Evolutionary conservation across 2,113 vertebrate genomes (phyloP).

Genomic region (Copsychus sechellarum): DNA sequence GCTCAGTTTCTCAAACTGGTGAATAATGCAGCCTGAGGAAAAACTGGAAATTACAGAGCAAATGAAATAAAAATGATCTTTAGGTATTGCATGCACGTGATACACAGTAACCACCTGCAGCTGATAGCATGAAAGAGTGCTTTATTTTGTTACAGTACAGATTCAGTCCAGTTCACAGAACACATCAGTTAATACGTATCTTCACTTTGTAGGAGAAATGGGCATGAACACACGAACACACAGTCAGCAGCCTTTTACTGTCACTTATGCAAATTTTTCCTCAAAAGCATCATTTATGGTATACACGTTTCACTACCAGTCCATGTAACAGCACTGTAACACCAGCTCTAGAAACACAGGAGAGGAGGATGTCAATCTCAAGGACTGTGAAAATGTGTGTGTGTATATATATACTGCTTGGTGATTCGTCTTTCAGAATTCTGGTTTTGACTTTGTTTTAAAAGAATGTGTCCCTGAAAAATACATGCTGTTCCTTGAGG

Average conservation of each 20-base stretch:
- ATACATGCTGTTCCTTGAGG: background rate
- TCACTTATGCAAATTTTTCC: background rate
- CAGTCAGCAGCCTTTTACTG: background rate
- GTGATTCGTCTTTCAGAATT: background rate
- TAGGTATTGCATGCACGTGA: background rate
- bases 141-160: constrained; percentile 59
- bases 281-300: background rate
- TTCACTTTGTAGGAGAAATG: constrained; percentile 40
- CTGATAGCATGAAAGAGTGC: background rate
- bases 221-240: background rate
- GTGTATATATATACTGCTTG: fast-evolving
- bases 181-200: constrained; percentile 1
- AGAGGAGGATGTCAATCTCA: background rate
- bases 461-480: background rate
- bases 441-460: background rate
- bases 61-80: background rate
- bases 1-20: background rate
- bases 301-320: background rate
- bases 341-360: background rate
- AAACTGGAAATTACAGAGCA: background rate
- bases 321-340: background rate
- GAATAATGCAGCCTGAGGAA: background rate
- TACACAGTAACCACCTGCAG: background rate
- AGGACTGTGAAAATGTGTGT: background rate
- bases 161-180: constrained; percentile 56